These are phyloP conservation scores for Osmoderma eremita DNA, from an alignment of 2,888 invertebrate genomes.

Conservation along the genomic window DNA sequence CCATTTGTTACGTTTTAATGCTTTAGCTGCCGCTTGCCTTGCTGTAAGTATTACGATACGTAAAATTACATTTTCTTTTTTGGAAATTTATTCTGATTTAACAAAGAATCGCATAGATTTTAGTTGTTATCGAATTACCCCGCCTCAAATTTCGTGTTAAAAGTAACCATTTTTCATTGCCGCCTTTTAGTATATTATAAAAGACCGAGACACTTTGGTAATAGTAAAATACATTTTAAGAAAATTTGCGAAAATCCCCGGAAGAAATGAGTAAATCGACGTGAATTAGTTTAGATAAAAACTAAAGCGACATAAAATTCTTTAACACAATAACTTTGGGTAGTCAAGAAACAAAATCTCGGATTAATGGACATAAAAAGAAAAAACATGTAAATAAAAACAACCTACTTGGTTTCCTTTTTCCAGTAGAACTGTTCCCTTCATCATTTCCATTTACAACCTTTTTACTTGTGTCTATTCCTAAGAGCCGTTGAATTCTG, in stretches of 20 bases:
- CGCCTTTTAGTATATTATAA: too few species aligned
- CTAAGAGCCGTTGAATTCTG: conserved; percentile 59
- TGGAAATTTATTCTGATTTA: not conserved
- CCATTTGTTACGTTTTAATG: conserved; percentile 70
- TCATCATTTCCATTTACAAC: conserved; percentile 56
- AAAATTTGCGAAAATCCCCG: too few species aligned
- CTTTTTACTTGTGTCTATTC: conserved; percentile 65
- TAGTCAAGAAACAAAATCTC: not conserved
- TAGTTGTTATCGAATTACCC: too few species aligned
- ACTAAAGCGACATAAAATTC: too few species aligned
- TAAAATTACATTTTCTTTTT: not conserved
- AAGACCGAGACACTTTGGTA: too few species aligned
- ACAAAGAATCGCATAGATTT: too few species aligned
- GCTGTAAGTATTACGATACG: conserved; percentile 58
- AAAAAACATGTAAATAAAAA: not conserved
- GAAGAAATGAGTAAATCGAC: too few species aligned
- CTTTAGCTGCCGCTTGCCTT: conserved; percentile 70
- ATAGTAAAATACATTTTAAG: too few species aligned
- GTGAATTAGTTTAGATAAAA: too few species aligned
- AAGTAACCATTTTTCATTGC: too few species aligned
- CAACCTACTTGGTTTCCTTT: conserved; percentile 68
- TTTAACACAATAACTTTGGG: too few species aligned
- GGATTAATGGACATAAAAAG: not conserved
- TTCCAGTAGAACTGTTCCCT: conserved; percentile 61
- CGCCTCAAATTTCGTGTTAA: too few species aligned